These are phyloP conservation scores for Nomada fabriciana DNA, from an alignment of 2,888 invertebrate genomes.

Conservation along the genomic window DNA sequence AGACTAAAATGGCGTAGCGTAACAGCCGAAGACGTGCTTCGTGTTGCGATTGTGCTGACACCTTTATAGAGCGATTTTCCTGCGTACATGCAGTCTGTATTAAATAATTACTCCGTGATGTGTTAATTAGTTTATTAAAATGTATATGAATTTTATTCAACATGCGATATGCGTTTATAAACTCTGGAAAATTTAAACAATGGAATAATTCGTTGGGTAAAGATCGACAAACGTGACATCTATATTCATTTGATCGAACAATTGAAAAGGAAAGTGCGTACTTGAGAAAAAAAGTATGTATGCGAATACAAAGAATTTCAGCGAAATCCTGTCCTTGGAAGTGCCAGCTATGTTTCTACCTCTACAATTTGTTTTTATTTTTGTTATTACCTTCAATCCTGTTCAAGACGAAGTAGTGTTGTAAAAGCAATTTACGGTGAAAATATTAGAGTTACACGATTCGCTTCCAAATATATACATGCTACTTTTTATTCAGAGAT, in stretches of 20 bases:
- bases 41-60: conserved; percentile 14
- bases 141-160: not conserved
- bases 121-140: not conserved
- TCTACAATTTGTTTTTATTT: too few species aligned
- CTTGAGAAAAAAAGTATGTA: not conserved
- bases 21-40: too few species aligned
- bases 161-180: not conserved
- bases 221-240: not conserved
- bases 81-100: not conserved
- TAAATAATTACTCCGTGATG: not conserved
- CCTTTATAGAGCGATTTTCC: not conserved
- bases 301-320: too few species aligned
- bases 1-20: conserved; percentile 18
- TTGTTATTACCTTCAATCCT: too few species aligned
- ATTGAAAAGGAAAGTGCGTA: not conserved
- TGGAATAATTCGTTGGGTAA: not conserved
- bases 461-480: not conserved
- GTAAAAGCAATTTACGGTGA: too few species aligned
- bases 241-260: not conserved
- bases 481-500: conserved; percentile 15
- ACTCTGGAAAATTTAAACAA: too few species aligned
- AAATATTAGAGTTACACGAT: too few species aligned
- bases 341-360: too few species aligned
- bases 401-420: too few species aligned
- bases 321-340: too few species aligned